These are phyloP conservation scores for Papilio glaucus DNA, from an alignment of 1,140 invertebrate genomes.

Conservation along the genomic window DNA sequence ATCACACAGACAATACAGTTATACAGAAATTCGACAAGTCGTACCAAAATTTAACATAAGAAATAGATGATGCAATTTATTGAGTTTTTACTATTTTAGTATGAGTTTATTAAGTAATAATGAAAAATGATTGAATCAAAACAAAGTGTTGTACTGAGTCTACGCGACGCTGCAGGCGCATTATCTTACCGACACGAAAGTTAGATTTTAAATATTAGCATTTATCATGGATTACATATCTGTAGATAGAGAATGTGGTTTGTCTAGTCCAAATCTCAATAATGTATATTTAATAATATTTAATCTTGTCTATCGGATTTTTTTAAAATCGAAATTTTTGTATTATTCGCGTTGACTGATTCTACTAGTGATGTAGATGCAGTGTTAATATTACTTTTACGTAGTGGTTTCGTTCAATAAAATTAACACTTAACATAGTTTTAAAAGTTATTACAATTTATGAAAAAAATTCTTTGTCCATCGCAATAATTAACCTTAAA, in stretches of 20 bases:
- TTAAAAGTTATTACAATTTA: conserved; percentile 37
- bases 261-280: conserved; percentile 82
- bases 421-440: conserved; percentile 30
- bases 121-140: no score
- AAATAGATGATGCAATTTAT: background rate
- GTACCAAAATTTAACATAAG: no score
- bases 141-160: conserved; percentile 35
- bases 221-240: conserved; percentile 83
- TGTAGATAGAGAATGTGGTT: conserved; percentile 82
- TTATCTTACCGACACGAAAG: conserved; percentile 66
- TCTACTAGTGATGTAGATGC: conserved; percentile 31
- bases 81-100: background rate
- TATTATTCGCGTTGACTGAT: conserved; percentile 37
- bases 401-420: conserved; percentile 29
- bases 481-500: conserved; percentile 47
- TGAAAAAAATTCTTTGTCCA: conserved; percentile 52
- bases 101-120: conserved; percentile 5
- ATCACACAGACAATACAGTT: no score
- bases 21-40: no score
- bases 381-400: conserved; percentile 11
- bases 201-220: conserved; percentile 81
- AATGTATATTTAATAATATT: conserved; percentile 69
- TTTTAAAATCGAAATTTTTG: conserved; percentile 32
- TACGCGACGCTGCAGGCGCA: conserved; percentile 65
- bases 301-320: conserved; percentile 38